Base-by-base conservation (phyloP, 2,797 vertebrate genomes). In the Microcaecilia unicolor region DNA sequence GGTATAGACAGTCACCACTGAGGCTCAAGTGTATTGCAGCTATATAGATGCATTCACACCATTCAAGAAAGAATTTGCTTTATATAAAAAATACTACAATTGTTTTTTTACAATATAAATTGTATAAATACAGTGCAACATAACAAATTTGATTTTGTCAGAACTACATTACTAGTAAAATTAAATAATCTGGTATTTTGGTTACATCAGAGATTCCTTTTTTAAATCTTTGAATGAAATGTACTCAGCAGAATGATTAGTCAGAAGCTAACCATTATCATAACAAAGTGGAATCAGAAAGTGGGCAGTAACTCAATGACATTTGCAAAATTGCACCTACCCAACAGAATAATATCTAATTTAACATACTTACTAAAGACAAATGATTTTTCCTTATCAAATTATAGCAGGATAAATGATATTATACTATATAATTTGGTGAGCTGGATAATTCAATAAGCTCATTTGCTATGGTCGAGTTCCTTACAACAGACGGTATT, bases 321-420 rank as follows among this genome's bases (percentile, higher is more conserved):
- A 64, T 42, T 74, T 66, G 31, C 49, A 64, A 72, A 78, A 70
- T 62, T 70, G 22, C 36, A 68, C 50, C 48, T 62, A 61, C 69
- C 55, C 34, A 61, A 51, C 45, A 65, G 54, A 61, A 61, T 72
- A 75, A 72, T 78, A 71, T 69, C 55, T 74, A 64, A 71, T 81
- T 78, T 80, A 74, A 71, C 51, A 68, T 48, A 66, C 48, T 74
- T 75, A 65, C 64, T 70, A 71, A 65, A 74, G 75, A 78, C 66
- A 80, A 83, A 81, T 78, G 35, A 72, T 78, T 74, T 72, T 74
- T 74, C 57, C 61, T 70, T 61, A 81, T 77, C 59, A 70, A 75
- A 82, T 82, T 83, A 77, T 70, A 69, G 71, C 65, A 72, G 72
- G 76, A 76, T 78, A 76, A 79, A 77, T 77, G 67, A 79, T 81